Base-by-base conservation (phyloP, 2,888 invertebrate genomes). In the Pegoplata infirma region DNA sequence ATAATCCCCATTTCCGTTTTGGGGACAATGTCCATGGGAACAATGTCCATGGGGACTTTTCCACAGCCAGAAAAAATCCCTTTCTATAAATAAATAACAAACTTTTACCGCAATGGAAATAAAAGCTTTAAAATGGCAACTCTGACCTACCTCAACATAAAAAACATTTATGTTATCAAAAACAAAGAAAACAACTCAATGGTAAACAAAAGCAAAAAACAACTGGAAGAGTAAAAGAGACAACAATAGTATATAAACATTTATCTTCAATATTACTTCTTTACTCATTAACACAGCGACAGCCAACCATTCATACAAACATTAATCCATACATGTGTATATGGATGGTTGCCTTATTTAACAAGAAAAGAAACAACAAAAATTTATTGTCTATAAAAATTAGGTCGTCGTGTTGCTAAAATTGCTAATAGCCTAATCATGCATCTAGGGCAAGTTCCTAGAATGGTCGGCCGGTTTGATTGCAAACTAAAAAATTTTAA, bases 371-470 rank as follows among this genome's bases (percentile, higher is more conserved):
- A 10, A 16, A n/a, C n/a, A n/a, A n/a, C n/a, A n/a, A n/a, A 40
- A 10, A 49, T 25, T n/a, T n/a, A 10, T 10, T 7, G 61, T 32
- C 49, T 59, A 12, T 36, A 21, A 63, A 78, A 84, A 84, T 86
- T 83, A 82, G 87, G 85, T 85, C 84, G 79, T 61, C 74, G 25
- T 49, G 69, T 47, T 81, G 73, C 81, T 84, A n/a, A 2, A 19
- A 12, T 73, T 83, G 71, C 84, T 88, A 88, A 3, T 68, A 76
- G 80, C 87, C 85, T 88, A 82, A 25, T 87, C 51, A 51, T 74
- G 82, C 88, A 85, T 87, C 88, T 88, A 88, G 87, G 85, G 89
- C 88, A 89, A 88, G 89, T 89, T 88, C 88, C 89, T 89, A 88
- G 88, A 88, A 88, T 88, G 87, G 82, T 85, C 83, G 75, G 58